These are phyloP conservation scores for Petrocephalus microphthalmus DNA, from an alignment of 2,113 vertebrate genomes.

Conservation along the genomic window DNA sequence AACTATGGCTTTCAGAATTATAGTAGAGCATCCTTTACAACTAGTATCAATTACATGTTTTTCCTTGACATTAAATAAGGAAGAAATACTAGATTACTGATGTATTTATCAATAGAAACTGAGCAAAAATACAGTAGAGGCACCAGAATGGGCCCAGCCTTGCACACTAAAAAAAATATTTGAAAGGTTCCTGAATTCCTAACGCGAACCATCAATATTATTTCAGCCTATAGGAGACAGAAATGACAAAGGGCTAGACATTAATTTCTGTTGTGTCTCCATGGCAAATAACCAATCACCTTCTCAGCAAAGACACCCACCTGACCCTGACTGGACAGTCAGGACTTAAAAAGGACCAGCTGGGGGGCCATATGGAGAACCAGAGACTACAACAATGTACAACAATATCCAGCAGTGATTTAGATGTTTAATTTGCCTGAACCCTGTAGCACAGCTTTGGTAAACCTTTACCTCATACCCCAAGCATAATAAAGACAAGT, in stretches of 20 bases:
- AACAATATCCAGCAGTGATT: not conserved
- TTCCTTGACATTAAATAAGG: not conserved
- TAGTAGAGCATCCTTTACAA: not conserved
- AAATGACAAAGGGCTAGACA: not conserved
- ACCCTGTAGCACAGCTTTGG: not conserved
- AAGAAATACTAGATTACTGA: not conserved
- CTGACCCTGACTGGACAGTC: no score
- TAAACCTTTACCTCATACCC: not conserved
- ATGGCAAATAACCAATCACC: no score
- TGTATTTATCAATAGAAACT: not conserved
- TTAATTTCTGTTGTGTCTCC: no score
- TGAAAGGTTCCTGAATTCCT: not conserved
- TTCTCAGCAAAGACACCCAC: no score
- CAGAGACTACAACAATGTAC: not conserved
- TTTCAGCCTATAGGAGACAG: not conserved
- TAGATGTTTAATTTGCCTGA: not conserved
- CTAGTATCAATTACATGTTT: not conserved
- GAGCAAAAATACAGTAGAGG: not conserved
- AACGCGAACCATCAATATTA: not conserved
- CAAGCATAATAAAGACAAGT: not conserved
- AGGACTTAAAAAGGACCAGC: no score
- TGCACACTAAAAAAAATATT: not conserved
- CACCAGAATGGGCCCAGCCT: not conserved
- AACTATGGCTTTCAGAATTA: not conserved
- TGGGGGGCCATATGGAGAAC: not conserved